Base-by-base conservation (phyloP, 2,888 invertebrate genomes). In the Epinotia demarniana region DNA sequence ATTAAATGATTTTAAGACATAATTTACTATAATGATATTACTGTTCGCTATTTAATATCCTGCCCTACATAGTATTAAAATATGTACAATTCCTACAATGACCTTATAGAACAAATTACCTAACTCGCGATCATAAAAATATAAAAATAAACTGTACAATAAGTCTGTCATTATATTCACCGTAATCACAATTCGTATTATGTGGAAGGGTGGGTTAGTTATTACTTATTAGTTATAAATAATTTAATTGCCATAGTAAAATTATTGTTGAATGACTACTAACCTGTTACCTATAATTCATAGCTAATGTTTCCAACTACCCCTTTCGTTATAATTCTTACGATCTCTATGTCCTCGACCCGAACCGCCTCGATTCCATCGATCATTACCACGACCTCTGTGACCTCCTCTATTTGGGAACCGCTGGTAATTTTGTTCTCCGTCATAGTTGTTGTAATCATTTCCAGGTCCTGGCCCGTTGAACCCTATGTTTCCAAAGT, bases 291-390 rank as follows among this genome's bases (percentile, higher is more conserved):
- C 53, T 53, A 53, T 49, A n/a, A 16, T 23, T 66, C 27, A 79
- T 78, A 80, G 75, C 81, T 92, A 95, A 84, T 95, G 95, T 85
- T 94, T 90, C 95, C 95, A 88, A 90, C 92, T 85, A 85, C 95
- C 83, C 83, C 95, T 82, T 86, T 95, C 87, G 88, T 90, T 88
- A 88, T 90, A 87, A 87, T 94, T 88, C 89, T 95, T 89, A 85
- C 95, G 80, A 79, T 94, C 88, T 85, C 94, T 85, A 84, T 94
- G 90, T 76, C 94, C 92, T 85, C 95, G 86, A 67, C 92, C 89
- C 74, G 91, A 87, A 79, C 91, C 89, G 55, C 92, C 94, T 27
- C 92, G 90, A 80, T 92, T 94, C 92, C 94, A 94, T 19, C 92
- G 85, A 77, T 94, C 94, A 77, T 90, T 92, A 33, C 90, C 92